Base-by-base conservation (phyloP, 1,140 invertebrate genomes). In the Conus ventricosus region DNA sequence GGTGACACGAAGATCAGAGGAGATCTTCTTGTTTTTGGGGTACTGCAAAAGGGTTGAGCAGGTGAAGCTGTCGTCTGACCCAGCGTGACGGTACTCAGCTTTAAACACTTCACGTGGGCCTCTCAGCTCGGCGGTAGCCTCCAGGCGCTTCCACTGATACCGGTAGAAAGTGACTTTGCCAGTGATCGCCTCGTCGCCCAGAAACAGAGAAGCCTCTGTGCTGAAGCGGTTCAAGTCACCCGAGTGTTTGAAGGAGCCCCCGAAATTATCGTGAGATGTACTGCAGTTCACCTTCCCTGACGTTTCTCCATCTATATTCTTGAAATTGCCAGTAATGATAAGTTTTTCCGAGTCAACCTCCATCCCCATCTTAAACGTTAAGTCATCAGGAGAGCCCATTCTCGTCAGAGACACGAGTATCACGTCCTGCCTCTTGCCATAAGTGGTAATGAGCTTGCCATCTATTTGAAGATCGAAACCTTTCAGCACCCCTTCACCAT, bases 221-320 rank as follows among this genome's bases (percentile, higher is more conserved):
- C 39, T 89, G 63, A 92, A 90, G 7, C 87, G 71, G 13, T 83
- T 51, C 17, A 75, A 7, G 25, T 87, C 25, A 5, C 90, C 91
- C 57, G 89, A 80, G 78, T 93, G 91, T 15, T 83, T 83, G 88
- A 93, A 88, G 60, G 81, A 71, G 17, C 86, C 83, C 11, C 87
- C 83, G 15, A 93, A 39, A 53, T 92, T 89, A 13, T 67, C 85
- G 83, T 67, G 87, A 54, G 92, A 91, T 39, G 85, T 90, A 55
- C 51, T 90, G n/a, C 91, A 17, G 13, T n/a, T 88, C 51, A 91
- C 15, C 23, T 55, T 88, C 17, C 89, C 89, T 85, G 90, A 89
- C 25, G 89, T 15, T 25, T 87, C 85, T 15, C 54, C 75, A 5
- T 27, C 51, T 11, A 15, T 4, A 60, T 87, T 87, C 85, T 87